These are phyloP conservation scores for Erebia aethiops DNA, from an alignment of 2,888 invertebrate genomes.

Conservation along the genomic window DNA sequence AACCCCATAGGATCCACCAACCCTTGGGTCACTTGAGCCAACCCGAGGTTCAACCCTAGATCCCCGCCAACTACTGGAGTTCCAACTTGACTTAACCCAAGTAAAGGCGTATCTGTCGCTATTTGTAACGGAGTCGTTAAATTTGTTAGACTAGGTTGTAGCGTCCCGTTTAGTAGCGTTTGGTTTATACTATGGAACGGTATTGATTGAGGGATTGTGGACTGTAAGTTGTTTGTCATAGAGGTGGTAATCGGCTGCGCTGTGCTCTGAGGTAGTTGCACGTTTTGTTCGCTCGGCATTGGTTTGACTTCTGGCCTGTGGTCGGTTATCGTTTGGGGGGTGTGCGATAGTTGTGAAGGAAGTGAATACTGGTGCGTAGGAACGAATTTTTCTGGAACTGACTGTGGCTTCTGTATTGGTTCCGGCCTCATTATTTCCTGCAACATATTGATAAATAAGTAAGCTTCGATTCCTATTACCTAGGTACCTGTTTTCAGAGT, in stretches of 20 bases:
- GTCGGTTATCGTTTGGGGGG: slow-evolving; percentile 50
- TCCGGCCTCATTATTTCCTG: slow-evolving; percentile 13
- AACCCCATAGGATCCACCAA: slow-evolving; percentile 47
- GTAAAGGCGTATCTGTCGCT: slow-evolving; percentile 65
- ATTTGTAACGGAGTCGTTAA: slow-evolving; percentile 72
- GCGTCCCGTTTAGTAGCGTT: slow-evolving; percentile 49
- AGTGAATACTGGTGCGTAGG: slow-evolving; percentile 68
- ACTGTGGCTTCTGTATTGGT: slow-evolving; percentile 38
- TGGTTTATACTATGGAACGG: slow-evolving; percentile 49
- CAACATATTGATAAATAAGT: background rate
- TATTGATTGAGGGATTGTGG: slow-evolving; percentile 41
- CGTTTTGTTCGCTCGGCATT: slow-evolving; percentile 42
- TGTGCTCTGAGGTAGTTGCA: slow-evolving; percentile 43
- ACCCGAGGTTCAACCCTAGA: slow-evolving; percentile 53
- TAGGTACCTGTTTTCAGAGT: too few relatives aligned
- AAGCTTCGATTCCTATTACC: background rate
- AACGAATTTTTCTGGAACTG: slow-evolving; percentile 53
- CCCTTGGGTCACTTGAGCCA: slow-evolving; percentile 44
- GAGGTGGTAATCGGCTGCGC: slow-evolving; percentile 44
- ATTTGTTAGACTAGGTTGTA: slow-evolving; percentile 56
- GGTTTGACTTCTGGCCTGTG: slow-evolving; percentile 47
- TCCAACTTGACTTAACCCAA: slow-evolving; percentile 68
- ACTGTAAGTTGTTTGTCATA: slow-evolving; percentile 42
- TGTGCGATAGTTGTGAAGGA: slow-evolving; percentile 48
- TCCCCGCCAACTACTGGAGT: slow-evolving; percentile 63